These are phyloP conservation scores for Etheostoma spectabile DNA, from an alignment of 2,113 vertebrate species.

Conservation along the genomic window DNA sequence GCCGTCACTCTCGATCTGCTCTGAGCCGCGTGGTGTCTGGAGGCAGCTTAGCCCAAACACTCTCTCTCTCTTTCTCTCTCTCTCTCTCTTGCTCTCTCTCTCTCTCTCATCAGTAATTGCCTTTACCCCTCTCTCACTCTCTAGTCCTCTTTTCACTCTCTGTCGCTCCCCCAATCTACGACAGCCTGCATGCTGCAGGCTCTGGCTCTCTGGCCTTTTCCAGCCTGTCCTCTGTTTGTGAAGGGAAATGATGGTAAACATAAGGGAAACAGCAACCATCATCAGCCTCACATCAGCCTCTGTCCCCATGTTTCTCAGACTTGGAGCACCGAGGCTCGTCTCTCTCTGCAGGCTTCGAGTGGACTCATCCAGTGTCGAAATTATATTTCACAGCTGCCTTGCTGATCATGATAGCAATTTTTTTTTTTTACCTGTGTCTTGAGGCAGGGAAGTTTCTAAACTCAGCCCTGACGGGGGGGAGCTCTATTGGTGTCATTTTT, in stretches of 20 bases:
- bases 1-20: conserved; percentile 85
- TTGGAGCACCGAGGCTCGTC: conserved; percentile 39
- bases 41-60: conserved; percentile 73
- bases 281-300: conserved; percentile 73
- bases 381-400: conserved; percentile 23
- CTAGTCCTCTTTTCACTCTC: conserved; percentile 27
- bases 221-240: conserved; percentile 68
- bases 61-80: conserved; percentile 34
- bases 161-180: conserved; percentile 17
- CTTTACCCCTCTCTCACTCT: conserved; percentile 37
- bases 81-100: conserved; percentile 42
- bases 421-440: conserved; percentile 10
- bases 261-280: conserved; percentile 77
- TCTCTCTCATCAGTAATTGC: conserved; percentile 33
- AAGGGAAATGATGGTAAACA: conserved; percentile 79
- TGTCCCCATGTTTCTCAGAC: conserved; percentile 62
- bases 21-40: conserved; percentile 80
- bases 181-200: conserved; percentile 49
- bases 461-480: conserved; percentile 13
- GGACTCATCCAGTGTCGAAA: conserved; percentile 27
- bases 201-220: conserved; percentile 75
- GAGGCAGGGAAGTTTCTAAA: conserved; percentile 40
- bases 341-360: conserved; percentile 15
- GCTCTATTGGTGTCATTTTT: conserved; percentile 17
- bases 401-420: conserved; percentile 18